Base-by-base conservation (phyloP, 2,888 invertebrate species). In the Drosophila vallismaia region DNA sequence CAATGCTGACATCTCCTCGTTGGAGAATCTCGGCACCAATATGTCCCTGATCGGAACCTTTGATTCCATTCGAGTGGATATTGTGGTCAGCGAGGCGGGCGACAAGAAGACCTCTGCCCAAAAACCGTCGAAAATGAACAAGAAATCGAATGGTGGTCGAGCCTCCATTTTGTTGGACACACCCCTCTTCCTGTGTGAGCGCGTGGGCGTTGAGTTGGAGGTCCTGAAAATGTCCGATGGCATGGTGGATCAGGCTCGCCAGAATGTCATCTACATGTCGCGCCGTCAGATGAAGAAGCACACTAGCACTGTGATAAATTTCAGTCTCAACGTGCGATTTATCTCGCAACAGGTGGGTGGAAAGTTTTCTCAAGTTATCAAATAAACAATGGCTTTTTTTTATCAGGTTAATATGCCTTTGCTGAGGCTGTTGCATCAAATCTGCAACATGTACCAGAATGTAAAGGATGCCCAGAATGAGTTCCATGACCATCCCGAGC, bases 381-480 rank as follows among this genome's bases (percentile, higher is more conserved):
- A 10, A 2, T 38, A n/a, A 38, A 33, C 7, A 12, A 38, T 3
- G n/a, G 1, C 0, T 12, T 1, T 6, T 1, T 38, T 5, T 12
- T 2, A 0, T 8, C 8, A 94, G 94, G 95, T 99, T 1, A 99
- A 99, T 91, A 98, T 99, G 98, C 98, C 98, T 0, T 92, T 99
- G 38, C 92, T 99, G 48, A 93, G 99, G 53, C 93, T 99, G 54
- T 93, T 98, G 64, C 98, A 99, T 92, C 99, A 99, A 93, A 98
- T 99, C 89, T 97, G 96, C 87, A 98, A 97, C 89, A 98, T 99
- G 98, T 98, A 98, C 92, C 97, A 98, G 92, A 98, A 98, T 91
- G 97, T 98, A 1, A 97, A 97, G 89, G 97, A 98, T 89, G 98
- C 98, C 0, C 97, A 97, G 89, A 95, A 95, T 79, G 98, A 98